Percentiles rank a stretch among this genome's conserved stretches.
phyloP scores from a whole-genome alignment of 2,113 vertebrate genomes.

The Isichthys henryi region DNA sequence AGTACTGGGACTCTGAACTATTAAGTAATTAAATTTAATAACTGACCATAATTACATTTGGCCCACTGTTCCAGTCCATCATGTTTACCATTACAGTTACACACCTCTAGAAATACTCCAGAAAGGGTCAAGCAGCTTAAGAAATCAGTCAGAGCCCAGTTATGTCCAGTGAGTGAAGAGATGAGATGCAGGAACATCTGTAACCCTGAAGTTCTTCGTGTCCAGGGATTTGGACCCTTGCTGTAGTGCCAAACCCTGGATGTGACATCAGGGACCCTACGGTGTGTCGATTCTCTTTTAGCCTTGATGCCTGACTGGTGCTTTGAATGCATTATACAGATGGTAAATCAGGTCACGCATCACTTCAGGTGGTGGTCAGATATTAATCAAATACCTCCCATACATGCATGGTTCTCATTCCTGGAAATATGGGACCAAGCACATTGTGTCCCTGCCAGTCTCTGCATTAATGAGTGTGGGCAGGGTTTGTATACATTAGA shows the following conservation, averaged over 20 bases:
- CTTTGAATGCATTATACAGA: background rate
- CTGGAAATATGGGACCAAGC: background rate
- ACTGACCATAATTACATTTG: background rate
- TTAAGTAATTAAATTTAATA: constrained; percentile 1
- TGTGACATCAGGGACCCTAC: background rate
- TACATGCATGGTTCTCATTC: background rate
- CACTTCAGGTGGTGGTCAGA: background rate
- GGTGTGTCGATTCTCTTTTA: background rate
- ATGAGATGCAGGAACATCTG: background rate
- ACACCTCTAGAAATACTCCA: background rate
- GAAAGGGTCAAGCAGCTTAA: background rate
- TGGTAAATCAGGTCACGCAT: background rate
- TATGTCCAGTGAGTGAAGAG: background rate
- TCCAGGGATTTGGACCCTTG: background rate
- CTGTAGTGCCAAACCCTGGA: background rate
- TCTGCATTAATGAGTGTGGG: background rate
- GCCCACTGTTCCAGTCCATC: background rate
- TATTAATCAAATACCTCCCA: background rate
- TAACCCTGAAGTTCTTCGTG: background rate
- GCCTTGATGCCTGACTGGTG: background rate
- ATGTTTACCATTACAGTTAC: background rate
- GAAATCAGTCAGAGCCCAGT: background rate
- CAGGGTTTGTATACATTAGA: background rate
- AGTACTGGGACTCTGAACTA: background rate
- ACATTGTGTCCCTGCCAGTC: background rate